Percentiles rank a stretch among this genome's conserved stretches.
Conservation (phyloP, 2,888 invertebrate genomes). For the Ophion ellenae region DNA sequence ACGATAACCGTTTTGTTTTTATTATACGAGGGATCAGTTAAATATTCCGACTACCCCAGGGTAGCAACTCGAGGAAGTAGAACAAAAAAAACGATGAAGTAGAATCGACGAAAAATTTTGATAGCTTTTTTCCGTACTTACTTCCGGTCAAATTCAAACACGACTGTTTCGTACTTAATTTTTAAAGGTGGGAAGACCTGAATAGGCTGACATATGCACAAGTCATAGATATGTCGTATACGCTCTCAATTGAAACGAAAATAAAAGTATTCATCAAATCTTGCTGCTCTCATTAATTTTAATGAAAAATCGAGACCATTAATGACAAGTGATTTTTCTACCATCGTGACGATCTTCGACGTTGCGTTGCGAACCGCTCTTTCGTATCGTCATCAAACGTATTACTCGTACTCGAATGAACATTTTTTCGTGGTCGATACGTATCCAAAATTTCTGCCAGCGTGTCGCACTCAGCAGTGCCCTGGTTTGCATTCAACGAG, state of each 20-base stretch:
- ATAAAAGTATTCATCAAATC: neutral
- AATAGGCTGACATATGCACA: neutral
- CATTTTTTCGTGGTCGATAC: neutral
- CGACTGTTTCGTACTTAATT: neutral
- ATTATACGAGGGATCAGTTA: neutral
- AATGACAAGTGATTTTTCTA: neutral
- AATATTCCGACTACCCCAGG: too few relatives aligned
- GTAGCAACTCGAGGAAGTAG: neutral
- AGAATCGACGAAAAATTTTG: neutral
- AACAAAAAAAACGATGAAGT: neutral
- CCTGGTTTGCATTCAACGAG: too few relatives aligned
- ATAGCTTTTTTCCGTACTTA: conserved; percentile 11
- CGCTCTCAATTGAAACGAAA: neutral
- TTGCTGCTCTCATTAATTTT: neutral
- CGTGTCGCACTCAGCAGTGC: neutral
- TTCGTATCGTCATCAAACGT: neutral
- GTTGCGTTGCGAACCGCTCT: neutral
- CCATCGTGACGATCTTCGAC: neutral
- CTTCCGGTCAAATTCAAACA: neutral
- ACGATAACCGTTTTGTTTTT: neutral
- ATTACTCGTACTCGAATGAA: neutral
- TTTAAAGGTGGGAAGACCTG: neutral
- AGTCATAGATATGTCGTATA: neutral
- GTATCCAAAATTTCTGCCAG: neutral
- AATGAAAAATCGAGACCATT: neutral